phyloP scores from a whole-genome alignment of 2,888 invertebrate genomes.

The Melinaea menophilus region DNA sequence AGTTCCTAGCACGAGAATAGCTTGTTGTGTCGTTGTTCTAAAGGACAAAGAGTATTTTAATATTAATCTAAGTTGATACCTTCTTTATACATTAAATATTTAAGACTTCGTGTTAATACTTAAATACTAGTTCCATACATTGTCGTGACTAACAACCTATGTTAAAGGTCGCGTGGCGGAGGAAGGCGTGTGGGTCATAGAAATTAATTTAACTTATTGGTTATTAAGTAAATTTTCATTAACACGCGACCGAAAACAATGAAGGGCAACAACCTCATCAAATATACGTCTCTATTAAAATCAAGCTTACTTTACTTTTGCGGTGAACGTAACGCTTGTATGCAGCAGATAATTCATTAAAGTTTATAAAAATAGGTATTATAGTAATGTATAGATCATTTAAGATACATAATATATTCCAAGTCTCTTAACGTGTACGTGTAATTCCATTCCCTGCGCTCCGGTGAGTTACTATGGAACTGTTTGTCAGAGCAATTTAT shows the following conservation, averaged over 20 bases:
- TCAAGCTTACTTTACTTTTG: neutral
- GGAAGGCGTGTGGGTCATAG: conserved; percentile 18
- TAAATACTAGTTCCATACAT: conserved; percentile 11
- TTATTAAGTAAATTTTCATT: conserved; percentile 5
- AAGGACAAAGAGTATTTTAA: too few species aligned
- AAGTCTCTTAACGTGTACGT: conserved; percentile 8
- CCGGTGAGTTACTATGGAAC: conserved; percentile 12
- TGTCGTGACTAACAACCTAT: conserved; percentile 23
- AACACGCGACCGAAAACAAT: conserved; percentile 4
- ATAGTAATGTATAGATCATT: too few species aligned
- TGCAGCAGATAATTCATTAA: too few species aligned
- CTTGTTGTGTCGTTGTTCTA: too few species aligned
- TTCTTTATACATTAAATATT: neutral
- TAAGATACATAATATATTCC: neutral
- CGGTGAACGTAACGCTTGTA: neutral
- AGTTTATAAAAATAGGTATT: too few species aligned
- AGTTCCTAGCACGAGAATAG: too few species aligned
- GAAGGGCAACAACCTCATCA: neutral
- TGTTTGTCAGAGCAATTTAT: conserved; percentile 24
- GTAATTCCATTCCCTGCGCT: conserved; percentile 17
- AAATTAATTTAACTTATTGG: conserved; percentile 15
- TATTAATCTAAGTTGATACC: too few species aligned
- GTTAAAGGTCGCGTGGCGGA: conserved; percentile 23
- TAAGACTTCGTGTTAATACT: conserved; percentile 8
- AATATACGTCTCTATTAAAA: too few species aligned